These are phyloP conservation scores for Epinotia demarniana DNA, from an alignment of 2,888 invertebrate genomes.

Conservation along the genomic window DNA sequence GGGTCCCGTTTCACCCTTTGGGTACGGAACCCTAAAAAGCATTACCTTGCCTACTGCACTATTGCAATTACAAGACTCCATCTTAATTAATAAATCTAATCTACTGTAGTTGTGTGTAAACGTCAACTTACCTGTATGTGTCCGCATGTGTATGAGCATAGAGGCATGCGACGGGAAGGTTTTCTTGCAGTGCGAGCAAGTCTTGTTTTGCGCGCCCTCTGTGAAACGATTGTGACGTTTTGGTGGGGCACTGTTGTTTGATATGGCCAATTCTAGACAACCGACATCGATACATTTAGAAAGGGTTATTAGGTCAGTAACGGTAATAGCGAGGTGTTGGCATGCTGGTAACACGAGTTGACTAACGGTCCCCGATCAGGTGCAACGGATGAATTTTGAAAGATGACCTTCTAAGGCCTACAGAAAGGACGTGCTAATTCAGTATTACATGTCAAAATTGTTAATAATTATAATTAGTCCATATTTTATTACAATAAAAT, in stretches of 20 bases:
- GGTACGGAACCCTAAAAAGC: too few species aligned
- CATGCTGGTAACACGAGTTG: slow-evolving; percentile 16
- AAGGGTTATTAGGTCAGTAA: slow-evolving; percentile 50
- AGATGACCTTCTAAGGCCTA: neutral
- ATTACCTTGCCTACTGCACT: too few species aligned
- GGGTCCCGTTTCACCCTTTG: too few species aligned
- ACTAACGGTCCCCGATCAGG: neutral
- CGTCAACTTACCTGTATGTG: slow-evolving; percentile 85
- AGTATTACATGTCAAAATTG: too few species aligned
- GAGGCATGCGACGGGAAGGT: slow-evolving; percentile 91
- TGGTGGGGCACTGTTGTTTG: slow-evolving; percentile 89
- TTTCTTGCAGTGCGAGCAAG: slow-evolving; percentile 89
- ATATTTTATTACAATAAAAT: too few species aligned
- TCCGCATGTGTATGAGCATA: slow-evolving; percentile 91
- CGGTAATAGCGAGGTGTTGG: slow-evolving; percentile 17
- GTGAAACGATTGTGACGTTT: slow-evolving; percentile 86
- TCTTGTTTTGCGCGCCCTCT: slow-evolving; percentile 84
- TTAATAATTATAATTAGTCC: too few species aligned
- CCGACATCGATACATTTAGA: slow-evolving; percentile 80
- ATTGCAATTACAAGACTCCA: too few species aligned
- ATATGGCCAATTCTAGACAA: slow-evolving; percentile 89
- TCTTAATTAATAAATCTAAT: too few species aligned
- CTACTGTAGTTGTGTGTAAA: neutral
- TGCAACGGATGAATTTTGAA: slow-evolving; percentile 7
- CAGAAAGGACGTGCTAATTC: too few species aligned